Conservation (phyloP, 2,888 invertebrate species). For the Meta bourneti region DNA sequence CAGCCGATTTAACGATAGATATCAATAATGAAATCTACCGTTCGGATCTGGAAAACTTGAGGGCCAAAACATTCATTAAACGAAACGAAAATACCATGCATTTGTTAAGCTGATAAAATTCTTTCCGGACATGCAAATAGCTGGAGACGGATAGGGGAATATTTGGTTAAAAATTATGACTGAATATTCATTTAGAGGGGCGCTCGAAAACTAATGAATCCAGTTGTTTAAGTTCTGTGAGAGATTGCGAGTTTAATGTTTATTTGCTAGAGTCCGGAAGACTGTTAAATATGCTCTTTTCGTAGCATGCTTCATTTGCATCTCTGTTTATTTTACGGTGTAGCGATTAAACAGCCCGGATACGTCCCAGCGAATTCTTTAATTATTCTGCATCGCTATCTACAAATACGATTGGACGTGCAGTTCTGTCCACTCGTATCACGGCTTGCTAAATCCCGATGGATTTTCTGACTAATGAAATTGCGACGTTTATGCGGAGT, state of each 20-base stretch:
- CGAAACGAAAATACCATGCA: not conserved
- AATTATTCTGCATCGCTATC: not conserved
- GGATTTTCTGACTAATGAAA: not conserved
- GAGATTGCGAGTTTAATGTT: not conserved
- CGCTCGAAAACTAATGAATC: not conserved
- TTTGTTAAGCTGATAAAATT: not conserved
- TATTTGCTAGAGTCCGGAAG: not conserved
- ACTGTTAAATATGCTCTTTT: not conserved
- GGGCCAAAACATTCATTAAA: not conserved
- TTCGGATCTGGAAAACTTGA: not conserved
- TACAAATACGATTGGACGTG: not conserved
- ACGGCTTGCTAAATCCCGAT: not conserved
- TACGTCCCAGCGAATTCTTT: not conserved
- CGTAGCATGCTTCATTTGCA: not conserved
- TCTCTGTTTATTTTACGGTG: not conserved
- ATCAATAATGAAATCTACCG: not conserved
- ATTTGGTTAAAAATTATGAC: conserved; percentile 18
- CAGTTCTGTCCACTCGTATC: not conserved
- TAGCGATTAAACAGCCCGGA: not conserved
- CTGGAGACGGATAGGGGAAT: not conserved
- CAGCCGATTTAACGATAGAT: not conserved
- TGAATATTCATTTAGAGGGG: not conserved
- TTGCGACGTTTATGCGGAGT: not conserved
- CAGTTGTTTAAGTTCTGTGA: not conserved
- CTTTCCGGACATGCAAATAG: not conserved